Evolutionary conservation across 2,797 vertebrate species (phyloP).

Genomic region (Macrochelys suwanniensis): DNA sequence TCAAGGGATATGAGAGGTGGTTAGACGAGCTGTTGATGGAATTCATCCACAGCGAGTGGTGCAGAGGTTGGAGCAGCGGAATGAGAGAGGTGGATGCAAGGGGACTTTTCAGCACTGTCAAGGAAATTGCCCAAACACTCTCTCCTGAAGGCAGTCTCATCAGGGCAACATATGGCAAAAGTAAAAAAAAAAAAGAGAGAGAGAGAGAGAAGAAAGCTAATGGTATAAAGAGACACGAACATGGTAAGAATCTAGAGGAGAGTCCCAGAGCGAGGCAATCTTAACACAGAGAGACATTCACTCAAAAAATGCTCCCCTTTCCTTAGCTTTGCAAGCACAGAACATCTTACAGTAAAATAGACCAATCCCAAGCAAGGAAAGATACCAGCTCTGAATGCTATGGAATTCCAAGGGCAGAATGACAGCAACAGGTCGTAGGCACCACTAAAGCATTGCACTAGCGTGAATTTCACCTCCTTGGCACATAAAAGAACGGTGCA

Average conservation of each 20-base stretch:
- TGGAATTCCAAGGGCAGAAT: not conserved
- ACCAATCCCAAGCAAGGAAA: not conserved
- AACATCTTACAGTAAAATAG: not conserved
- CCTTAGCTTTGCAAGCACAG: not conserved
- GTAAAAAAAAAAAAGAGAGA: not conserved
- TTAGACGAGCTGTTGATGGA: slow-evolving; percentile 48
- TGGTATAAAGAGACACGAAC: not conserved
- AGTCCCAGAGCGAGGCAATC: not conserved
- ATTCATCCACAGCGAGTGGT: slow-evolving; percentile 55
- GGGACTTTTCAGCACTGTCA: slow-evolving; percentile 55
- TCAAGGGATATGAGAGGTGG: slow-evolving; percentile 10
- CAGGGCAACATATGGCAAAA: slow-evolving; percentile 52
- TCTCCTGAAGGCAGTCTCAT: not conserved
- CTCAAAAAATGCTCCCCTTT: not conserved
- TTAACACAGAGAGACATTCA: not conserved
- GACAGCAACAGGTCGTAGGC: not conserved
- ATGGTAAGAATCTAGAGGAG: not conserved
- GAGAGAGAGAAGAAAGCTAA: not conserved
- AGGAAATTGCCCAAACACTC: slow-evolving; percentile 45
- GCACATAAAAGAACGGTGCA: not conserved
- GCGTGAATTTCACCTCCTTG: not conserved
- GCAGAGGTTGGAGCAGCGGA: slow-evolving; percentile 51
- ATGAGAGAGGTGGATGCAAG: slow-evolving; percentile 47
- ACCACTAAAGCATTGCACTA: not conserved
- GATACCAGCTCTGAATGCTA: not conserved